Evolutionary conservation across 2,888 invertebrate species (phyloP).

Genomic region (Chrysotoxum bicinctum): DNA sequence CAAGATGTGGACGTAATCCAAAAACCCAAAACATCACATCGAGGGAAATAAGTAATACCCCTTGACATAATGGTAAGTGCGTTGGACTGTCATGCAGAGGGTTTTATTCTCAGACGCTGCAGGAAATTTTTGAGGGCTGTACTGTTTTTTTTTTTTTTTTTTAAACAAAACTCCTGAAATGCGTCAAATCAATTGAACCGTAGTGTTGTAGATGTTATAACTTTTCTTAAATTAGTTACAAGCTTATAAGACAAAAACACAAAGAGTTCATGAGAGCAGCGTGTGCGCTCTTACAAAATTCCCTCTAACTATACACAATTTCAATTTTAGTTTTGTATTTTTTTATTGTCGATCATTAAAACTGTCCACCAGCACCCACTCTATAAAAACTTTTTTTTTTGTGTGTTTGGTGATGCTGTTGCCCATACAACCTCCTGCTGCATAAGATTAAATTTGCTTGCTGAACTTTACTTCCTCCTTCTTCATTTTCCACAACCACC

Average conservation of each 20-base stretch:
- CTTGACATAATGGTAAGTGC: too few relatives aligned
- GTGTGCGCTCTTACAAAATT: constrained; percentile 21
- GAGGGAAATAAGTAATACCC: too few relatives aligned
- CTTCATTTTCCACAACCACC: constrained; percentile 17
- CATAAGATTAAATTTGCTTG: constrained; percentile 18
- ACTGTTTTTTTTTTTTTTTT: too few relatives aligned
- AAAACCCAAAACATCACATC: too few relatives aligned
- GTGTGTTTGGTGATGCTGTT: neutral
- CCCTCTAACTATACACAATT: constrained; percentile 50
- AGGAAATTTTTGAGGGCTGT: too few relatives aligned
- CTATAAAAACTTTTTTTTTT: neutral
- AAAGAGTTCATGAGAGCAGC: constrained; percentile 10
- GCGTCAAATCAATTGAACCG: neutral
- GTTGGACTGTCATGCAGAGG: too few relatives aligned
- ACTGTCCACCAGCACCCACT: constrained; percentile 64
- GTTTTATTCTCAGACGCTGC: too few relatives aligned
- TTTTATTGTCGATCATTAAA: constrained; percentile 67
- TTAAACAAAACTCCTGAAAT: neutral
- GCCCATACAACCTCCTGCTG: neutral
- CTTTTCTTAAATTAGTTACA: constrained; percentile 43
- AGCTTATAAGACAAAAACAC: neutral
- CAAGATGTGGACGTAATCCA: too few relatives aligned
- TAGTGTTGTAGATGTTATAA: neutral
- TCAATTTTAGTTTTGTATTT: constrained; percentile 16
- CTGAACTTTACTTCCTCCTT: constrained; percentile 55